phyloP scores from a whole-genome alignment of 2,113 vertebrate genomes.

The Petaurus breviceps region DNA sequence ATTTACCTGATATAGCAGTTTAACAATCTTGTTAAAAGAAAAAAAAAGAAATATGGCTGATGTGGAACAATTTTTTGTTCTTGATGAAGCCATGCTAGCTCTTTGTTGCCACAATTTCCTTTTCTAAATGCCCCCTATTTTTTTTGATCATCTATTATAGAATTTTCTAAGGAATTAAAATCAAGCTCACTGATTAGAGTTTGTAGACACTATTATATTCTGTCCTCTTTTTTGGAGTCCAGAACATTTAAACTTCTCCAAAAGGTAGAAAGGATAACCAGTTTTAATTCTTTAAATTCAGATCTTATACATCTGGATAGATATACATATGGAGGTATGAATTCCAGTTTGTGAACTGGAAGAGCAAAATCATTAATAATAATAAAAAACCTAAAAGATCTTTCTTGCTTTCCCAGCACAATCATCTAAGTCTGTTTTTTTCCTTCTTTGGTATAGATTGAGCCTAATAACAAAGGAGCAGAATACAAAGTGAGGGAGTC shows the following conservation, averaged over 20 bases:
- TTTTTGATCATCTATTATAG: not conserved
- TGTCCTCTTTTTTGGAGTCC: not conserved
- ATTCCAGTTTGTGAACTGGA: not conserved
- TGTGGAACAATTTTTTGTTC: not conserved
- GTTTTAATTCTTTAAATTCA: constrained; percentile 20
- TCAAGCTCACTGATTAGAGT: not conserved
- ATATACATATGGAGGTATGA: not conserved
- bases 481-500: constrained; percentile 37
- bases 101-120: not conserved
- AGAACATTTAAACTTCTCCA: not conserved
- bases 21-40: not conserved
- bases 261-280: constrained; percentile 5
- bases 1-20: not conserved
- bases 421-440: constrained; percentile 10
- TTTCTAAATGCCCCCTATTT: not conserved
- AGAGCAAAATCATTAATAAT: constrained; percentile 34
- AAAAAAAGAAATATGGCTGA: not conserved
- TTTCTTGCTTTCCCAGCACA: constrained; percentile 42
- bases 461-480: constrained; percentile 54
- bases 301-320: constrained; percentile 4
- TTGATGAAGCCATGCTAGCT: not conserved
- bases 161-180: not conserved
- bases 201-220: constrained; percentile 3
- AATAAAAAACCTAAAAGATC: not conserved
- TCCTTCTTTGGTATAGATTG: not conserved